These are phyloP conservation scores for Melolontha melolontha DNA, from an alignment of 2,888 invertebrate genomes.

Conservation along the genomic window DNA sequence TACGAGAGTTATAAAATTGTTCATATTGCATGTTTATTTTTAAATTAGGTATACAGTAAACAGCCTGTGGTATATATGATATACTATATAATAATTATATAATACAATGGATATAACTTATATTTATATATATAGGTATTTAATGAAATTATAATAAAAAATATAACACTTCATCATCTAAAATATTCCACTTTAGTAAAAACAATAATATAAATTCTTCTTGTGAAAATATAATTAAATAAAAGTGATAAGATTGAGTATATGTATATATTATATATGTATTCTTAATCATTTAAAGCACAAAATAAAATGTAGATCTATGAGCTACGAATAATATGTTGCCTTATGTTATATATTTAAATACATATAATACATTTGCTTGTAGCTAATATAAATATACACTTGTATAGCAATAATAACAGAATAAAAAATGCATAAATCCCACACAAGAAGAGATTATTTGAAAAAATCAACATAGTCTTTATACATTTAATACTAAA, in stretches of 20 bases:
- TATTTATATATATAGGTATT: constrained; percentile 25
- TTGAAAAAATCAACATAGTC: constrained; percentile 17
- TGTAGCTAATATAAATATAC: constrained; percentile 42
- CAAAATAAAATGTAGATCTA: constrained; percentile 35
- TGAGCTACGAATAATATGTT: constrained; percentile 27
- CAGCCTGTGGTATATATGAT: constrained; percentile 57
- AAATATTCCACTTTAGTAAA: constrained; percentile 50
- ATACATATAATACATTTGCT: constrained; percentile 31
- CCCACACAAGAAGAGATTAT: constrained; percentile 28
- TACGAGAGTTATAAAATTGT: constrained; percentile 50
- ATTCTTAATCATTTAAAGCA: constrained; percentile 28
- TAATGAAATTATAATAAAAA: constrained; percentile 48
- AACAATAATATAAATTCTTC: constrained; percentile 45
- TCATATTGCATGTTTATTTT: constrained; percentile 60
- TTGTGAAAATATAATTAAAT: constrained; percentile 28
- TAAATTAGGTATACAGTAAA: constrained; percentile 60
- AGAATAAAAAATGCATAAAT: constrained; percentile 38
- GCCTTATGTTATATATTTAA: constrained; percentile 23
- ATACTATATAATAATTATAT: constrained; percentile 47
- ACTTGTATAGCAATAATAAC: constrained; percentile 6
- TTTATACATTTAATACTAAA: constrained; percentile 5
- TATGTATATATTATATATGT: constrained; percentile 6
- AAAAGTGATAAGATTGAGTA: constrained; percentile 26
- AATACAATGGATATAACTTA: constrained; percentile 53
- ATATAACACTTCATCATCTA: constrained; percentile 49